Evolutionary conservation across 2,888 invertebrate species (phyloP).

Genomic region (Tipula unca): DNA sequence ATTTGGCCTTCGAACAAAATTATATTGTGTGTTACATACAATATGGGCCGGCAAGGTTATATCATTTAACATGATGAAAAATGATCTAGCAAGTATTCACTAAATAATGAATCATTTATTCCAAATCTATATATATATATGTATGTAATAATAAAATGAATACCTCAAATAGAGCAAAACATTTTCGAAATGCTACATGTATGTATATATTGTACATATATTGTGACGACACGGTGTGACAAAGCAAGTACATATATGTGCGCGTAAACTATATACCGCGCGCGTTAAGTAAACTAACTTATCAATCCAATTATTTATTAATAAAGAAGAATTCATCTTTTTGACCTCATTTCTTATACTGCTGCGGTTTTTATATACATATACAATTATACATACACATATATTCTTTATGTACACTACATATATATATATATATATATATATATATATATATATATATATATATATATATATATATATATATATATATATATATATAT

Average conservation of each 20-base stretch:
- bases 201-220: background rate
- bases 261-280: background rate
- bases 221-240: background rate
- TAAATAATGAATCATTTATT: background rate
- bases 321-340: slow-evolving; percentile 14
- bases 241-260: background rate
- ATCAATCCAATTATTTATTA: slow-evolving; percentile 14
- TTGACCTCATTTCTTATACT: slow-evolving; percentile 14
- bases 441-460: background rate
- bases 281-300: background rate
- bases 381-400: background rate
- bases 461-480: background rate
- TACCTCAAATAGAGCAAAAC: slow-evolving; percentile 8
- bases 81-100: background rate
- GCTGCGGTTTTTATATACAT: background rate
- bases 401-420: background rate
- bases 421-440: background rate
- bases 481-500: background rate
- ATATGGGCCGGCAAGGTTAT: slow-evolving; percentile 2
- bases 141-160: background rate
- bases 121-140: background rate
- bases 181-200: background rate
- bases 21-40: background rate
- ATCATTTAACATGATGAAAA: slow-evolving; percentile 8
- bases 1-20: background rate